Conservation (phyloP, 2,888 invertebrate genomes). For the Drosophila lutescens region DNA sequence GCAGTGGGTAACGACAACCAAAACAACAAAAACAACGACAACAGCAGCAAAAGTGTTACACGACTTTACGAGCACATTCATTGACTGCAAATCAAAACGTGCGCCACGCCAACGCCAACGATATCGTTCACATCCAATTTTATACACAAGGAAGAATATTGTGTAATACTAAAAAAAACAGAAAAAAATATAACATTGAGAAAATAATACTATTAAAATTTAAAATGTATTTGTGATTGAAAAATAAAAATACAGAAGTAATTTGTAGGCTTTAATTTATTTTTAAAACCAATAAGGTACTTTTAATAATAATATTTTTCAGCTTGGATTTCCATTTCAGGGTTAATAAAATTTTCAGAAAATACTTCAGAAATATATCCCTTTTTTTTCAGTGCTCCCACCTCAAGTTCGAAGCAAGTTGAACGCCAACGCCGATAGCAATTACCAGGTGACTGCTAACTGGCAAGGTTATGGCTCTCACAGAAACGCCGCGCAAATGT, state of each 20-base stretch:
- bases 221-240: too few relatives aligned
- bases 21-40: constrained; percentile 60
- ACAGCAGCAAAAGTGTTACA: constrained; percentile 72
- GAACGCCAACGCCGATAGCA: constrained; percentile 59
- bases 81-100: constrained; percentile 79
- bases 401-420: constrained; percentile 28
- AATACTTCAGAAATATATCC: too few relatives aligned
- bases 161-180: neutral
- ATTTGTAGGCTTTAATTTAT: too few relatives aligned
- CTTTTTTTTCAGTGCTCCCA: constrained; percentile 10
- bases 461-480: constrained; percentile 76
- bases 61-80: constrained; percentile 76
- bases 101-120: constrained; percentile 66
- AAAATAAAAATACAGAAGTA: too few relatives aligned
- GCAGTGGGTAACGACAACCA: constrained; percentile 50
- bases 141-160: constrained; percentile 2
- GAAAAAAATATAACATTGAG: neutral
- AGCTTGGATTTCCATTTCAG: too few relatives aligned
- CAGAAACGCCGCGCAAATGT: constrained; percentile 59
- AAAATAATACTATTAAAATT: too few relatives aligned
- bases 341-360: too few relatives aligned
- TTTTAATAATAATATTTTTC: too few relatives aligned
- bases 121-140: constrained; percentile 22
- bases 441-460: constrained; percentile 68
- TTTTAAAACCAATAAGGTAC: too few relatives aligned